Evolutionary conservation across 1,140 invertebrate genomes (phyloP).

Genomic region (Apis cerana): DNA sequence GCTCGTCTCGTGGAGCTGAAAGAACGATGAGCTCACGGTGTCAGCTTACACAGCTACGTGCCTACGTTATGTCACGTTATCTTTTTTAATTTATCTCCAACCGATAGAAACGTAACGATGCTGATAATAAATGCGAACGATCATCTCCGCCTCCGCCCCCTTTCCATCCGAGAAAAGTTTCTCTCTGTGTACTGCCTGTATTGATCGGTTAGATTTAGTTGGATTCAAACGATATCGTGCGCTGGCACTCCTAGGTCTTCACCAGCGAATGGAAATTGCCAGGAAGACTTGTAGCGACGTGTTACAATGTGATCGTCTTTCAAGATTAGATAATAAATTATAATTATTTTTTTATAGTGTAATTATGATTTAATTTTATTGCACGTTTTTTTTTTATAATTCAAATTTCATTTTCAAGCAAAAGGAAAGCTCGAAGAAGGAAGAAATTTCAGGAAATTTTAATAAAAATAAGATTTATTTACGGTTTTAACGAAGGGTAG

Average conservation of each 20-base stretch:
- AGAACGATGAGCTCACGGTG: slow-evolving; percentile 60
- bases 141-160: too few species aligned
- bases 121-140: slow-evolving; percentile 12
- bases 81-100: slow-evolving; percentile 46
- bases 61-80: slow-evolving; percentile 49
- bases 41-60: slow-evolving; percentile 60
- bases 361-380: too few species aligned
- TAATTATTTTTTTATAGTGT: too few species aligned
- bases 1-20: slow-evolving; percentile 45
- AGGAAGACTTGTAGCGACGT: background rate
- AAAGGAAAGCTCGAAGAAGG: too few species aligned
- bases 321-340: background rate
- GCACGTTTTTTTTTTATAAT: too few species aligned
- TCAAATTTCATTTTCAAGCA: too few species aligned
- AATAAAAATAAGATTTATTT: background rate
- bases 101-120: slow-evolving; percentile 4
- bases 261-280: background rate
- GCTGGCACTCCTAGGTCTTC: slow-evolving; percentile 23
- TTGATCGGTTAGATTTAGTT: slow-evolving; percentile 22
- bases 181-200: background rate
- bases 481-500: too few species aligned
- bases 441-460: too few species aligned
- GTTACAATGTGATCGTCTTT: background rate
- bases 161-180: too few species aligned
- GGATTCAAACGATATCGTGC: background rate